Base-by-base conservation (phyloP, 1,140 invertebrate genomes). In the Eciton burchellii region DNA sequence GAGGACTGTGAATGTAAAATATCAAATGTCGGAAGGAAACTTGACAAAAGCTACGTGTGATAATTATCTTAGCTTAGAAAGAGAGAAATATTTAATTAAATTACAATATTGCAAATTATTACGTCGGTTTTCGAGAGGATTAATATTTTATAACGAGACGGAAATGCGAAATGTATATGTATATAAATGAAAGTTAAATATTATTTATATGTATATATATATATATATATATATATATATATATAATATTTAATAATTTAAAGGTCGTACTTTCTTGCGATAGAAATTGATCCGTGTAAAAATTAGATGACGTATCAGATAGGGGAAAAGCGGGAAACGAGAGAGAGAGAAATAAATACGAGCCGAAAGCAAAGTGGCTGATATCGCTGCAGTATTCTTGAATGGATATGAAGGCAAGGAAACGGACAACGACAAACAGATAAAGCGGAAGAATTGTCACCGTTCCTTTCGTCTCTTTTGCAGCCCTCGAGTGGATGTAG, bases 381-480 rank as follows among this genome's bases (percentile, higher is more conserved):
- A 87, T 87, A 87, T 84, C 86, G 52, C 45, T 45, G n/a, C 54
- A 59, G 26, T 57, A 71, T 84, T 84, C 62, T 57, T 72, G 62
- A 54, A 76, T 19, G 52, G 66, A 83, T 49, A 60, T 68, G 81
- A 82, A 86, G 47, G 88, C 82, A 82, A 54, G 88, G 79, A 89
- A 87, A 84, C 81, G 86, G 88, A 89, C 89, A 52, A 43, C 85
- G 68, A 66, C 66, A 73, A 77, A 72, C 81, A 93, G 93, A 94
- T 94, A 94, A 94, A 94, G 92, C 92, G 91, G 93, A 94, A 94
- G 94, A 94, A 93, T 94, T 91, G 93, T 94, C 93, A 88, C 85
- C 76, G 24, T 85, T 87, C 81, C 56, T 74, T 29, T 70, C 82
- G 84, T 59, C 41, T 74, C 60, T 63, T 79, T 56, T 68, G 11